Conservation (phyloP, 2,888 invertebrate species). For the Laothoe populi region DNA sequence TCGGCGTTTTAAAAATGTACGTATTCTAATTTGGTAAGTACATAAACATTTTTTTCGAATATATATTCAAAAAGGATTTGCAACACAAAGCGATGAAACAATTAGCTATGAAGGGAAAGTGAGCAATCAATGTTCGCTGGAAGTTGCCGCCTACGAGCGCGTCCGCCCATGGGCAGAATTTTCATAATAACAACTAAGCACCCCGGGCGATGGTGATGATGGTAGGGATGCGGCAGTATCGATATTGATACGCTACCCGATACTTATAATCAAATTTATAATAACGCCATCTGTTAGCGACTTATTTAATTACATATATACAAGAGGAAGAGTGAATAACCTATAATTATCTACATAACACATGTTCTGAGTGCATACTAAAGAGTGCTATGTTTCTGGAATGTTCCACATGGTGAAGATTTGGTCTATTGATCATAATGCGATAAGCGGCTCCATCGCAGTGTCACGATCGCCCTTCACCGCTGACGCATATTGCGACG, state of each 20-base stretch:
- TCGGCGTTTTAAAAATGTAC: neutral
- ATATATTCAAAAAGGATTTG: slow-evolving; percentile 4
- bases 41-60: neutral
- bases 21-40: neutral
- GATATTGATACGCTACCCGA: neutral
- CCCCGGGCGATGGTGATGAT: neutral
- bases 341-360: no score
- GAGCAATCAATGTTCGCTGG: slow-evolving; percentile 5
- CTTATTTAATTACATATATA: no score
- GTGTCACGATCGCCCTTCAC: no score
- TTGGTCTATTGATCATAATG: no score
- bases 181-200: slow-evolving; percentile 1
- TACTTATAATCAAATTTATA: no score
- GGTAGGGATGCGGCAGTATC: slow-evolving; percentile 7
- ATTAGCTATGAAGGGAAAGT: slow-evolving; percentile 16
- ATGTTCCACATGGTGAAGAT: no score
- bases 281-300: no score
- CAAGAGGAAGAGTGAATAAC: no score
- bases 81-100: slow-evolving; percentile 6
- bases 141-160: neutral
- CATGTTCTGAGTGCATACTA: no score
- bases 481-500: no score
- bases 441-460: no score
- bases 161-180: neutral
- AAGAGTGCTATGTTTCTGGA: no score